A percentile compares a stretch with the other conserved stretches of the same genome.
Conservation (phyloP, 2,113 vertebrate genomes). For the Crotalus tigris region DNA sequence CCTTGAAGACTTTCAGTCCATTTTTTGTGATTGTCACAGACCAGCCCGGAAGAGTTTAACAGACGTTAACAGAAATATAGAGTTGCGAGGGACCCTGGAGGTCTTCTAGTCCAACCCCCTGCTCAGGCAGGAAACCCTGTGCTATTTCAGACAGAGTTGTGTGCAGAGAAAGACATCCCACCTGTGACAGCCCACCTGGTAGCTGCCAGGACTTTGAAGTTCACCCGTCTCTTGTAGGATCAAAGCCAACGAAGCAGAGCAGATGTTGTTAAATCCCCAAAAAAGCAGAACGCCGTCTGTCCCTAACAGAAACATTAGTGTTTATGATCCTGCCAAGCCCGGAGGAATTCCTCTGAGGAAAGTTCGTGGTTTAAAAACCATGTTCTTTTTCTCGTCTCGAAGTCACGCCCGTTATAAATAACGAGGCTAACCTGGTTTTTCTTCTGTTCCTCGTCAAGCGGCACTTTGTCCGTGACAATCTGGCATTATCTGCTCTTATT, state of each 20-base stretch:
- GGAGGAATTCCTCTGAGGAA: conserved; percentile 5
- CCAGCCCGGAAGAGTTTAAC: too few relatives aligned
- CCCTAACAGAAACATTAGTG: background rate
- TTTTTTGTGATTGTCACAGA: too few relatives aligned
- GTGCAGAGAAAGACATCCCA: background rate
- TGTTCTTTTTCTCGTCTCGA: conserved; percentile 10
- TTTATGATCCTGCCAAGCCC: background rate
- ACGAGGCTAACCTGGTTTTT: background rate
- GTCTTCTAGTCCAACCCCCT: too few relatives aligned
- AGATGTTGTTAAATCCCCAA: background rate
- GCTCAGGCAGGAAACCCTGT: too few relatives aligned
- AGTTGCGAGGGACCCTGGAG: too few relatives aligned
- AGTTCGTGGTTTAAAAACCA: conserved; percentile 35
- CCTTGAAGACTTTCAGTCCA: background rate
- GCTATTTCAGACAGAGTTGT: too few relatives aligned
- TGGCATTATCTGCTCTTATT: conserved; percentile 20
- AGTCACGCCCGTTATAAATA: conserved; percentile 7
- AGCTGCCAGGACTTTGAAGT: background rate
- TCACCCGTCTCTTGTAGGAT: background rate
- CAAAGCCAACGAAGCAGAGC: background rate
- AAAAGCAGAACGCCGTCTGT: conserved; percentile 2
- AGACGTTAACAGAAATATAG: too few relatives aligned
- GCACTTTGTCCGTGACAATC: background rate
- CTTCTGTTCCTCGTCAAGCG: conserved; percentile 9
- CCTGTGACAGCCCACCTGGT: too few relatives aligned